These are phyloP conservation scores for Charaxes varanes DNA, from an alignment of 1,140 invertebrate genomes.

Conservation along the genomic window DNA sequence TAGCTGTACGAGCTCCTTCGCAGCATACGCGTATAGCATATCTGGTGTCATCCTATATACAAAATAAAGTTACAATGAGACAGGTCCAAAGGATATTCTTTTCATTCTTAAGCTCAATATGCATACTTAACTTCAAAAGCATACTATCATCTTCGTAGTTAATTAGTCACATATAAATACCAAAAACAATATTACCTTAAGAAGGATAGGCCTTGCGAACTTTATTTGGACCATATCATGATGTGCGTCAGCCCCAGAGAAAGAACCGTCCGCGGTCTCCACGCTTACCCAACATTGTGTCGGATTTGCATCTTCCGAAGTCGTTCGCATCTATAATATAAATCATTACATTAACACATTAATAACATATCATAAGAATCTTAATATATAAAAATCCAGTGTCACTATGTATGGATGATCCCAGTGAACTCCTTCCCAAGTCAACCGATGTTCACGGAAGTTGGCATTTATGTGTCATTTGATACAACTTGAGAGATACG, in stretches of 20 bases:
- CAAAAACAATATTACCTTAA: too few relatives aligned
- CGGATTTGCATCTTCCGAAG: constrained; percentile 39
- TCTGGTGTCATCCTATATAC: constrained; percentile 85
- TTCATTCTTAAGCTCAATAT: too few relatives aligned
- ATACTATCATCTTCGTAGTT: too few relatives aligned
- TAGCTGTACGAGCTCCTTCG: constrained; percentile 93
- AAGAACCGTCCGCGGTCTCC: constrained; percentile 40
- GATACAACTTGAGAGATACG: too few relatives aligned
- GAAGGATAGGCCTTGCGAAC: constrained; percentile 90
- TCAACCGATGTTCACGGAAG: too few relatives aligned
- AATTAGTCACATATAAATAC: too few relatives aligned
- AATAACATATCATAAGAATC: neutral
- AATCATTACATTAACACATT: too few relatives aligned
- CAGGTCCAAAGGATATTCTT: too few relatives aligned
- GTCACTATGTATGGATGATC: too few relatives aligned
- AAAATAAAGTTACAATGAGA: neutral
- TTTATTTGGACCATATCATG: constrained; percentile 90
- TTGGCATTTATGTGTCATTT: too few relatives aligned
- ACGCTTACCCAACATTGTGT: constrained; percentile 59
- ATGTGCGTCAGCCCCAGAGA: constrained; percentile 60
- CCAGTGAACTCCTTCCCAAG: too few relatives aligned
- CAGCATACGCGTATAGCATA: constrained; percentile 93
- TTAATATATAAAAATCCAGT: constrained; percentile 4
- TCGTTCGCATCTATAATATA: constrained; percentile 28
- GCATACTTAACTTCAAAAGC: too few relatives aligned